These are phyloP conservation scores for Micromesistius poutassou DNA, from an alignment of 2,797 vertebrate species.

Conservation along the genomic window DNA sequence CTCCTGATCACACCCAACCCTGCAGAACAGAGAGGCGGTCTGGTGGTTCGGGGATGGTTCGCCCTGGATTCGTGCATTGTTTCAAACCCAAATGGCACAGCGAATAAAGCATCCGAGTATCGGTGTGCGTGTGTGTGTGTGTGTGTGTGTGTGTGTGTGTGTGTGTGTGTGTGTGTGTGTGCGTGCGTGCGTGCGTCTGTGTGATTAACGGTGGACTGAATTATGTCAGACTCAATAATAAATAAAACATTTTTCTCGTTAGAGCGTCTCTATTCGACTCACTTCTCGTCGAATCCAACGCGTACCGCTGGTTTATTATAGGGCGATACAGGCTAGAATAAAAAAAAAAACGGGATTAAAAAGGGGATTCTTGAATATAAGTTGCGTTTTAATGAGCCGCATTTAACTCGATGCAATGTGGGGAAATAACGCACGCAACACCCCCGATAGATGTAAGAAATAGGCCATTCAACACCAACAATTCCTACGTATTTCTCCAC, in stretches of 20 bases:
- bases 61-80: conserved; percentile 52
- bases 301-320: neutral
- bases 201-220: conserved; percentile 62
- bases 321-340: too few species aligned
- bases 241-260: conserved; percentile 47
- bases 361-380: too few species aligned
- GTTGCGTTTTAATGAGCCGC: too few species aligned
- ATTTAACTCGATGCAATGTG: too few species aligned
- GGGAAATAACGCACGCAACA: too few species aligned
- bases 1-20: conserved; percentile 83
- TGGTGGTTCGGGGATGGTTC: conserved; percentile 41
- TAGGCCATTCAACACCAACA: too few species aligned
- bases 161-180: too few species aligned
- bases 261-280: conserved; percentile 22
- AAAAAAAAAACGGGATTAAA: too few species aligned
- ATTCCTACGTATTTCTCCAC: too few species aligned
- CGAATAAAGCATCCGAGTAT: conserved; percentile 50
- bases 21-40: conserved; percentile 73
- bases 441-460: too few species aligned
- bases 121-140: conserved; percentile 1
- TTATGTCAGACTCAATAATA: conserved; percentile 44
- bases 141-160: too few species aligned
- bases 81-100: conserved; percentile 54
- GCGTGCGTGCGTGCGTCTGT: too few species aligned
- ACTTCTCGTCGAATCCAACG: neutral